Conservation (phyloP, 30 jellyfish, hydroid and myxozoan genomes). For the Aurelia aurita region DNA sequence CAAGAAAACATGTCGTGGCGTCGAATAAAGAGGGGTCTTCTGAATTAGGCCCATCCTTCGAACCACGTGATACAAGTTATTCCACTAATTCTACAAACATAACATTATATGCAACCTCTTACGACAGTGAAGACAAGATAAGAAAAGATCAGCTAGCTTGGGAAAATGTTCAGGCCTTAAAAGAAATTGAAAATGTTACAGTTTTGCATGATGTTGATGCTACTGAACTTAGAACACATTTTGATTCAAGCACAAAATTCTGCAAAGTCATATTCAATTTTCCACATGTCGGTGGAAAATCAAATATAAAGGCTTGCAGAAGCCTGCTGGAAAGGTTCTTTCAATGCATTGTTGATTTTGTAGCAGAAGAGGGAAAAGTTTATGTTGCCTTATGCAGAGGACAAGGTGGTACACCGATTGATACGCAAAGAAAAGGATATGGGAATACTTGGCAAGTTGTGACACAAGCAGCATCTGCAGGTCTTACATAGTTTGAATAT, state of each 20-base stretch:
- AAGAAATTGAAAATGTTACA: constrained; percentile 13
- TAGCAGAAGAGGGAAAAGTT: constrained; percentile 63
- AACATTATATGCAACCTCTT: constrained; percentile 76
- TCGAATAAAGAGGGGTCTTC: neutral
- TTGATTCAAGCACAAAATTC: constrained; percentile 35
- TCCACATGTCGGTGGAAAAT: constrained; percentile 98
- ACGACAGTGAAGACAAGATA: constrained; percentile 70
- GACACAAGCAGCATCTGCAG: constrained; percentile 90
- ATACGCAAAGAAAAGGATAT: constrained; percentile 71
- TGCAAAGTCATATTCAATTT: constrained; percentile 73
- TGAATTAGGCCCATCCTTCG: neutral
- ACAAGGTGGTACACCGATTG: constrained; percentile 98
- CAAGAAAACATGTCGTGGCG: neutral
- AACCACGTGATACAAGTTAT: neutral
- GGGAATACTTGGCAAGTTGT: constrained; percentile 91
- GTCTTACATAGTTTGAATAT: constrained; percentile 12
- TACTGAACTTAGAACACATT: constrained; percentile 46
- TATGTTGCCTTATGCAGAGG: constrained; percentile 87
- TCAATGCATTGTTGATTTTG: constrained; percentile 51
- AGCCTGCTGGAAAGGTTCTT: constrained; percentile 64
- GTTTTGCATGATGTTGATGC: constrained; percentile 90
- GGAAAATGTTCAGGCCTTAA: constrained; percentile 50
- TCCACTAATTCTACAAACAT: neutral
- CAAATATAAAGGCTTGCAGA: constrained; percentile 84
- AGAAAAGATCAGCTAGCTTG: constrained; percentile 34